These are phyloP conservation scores for Mohoua ochrocephala DNA, from an alignment of 2,113 vertebrate genomes.

Conservation along the genomic window DNA sequence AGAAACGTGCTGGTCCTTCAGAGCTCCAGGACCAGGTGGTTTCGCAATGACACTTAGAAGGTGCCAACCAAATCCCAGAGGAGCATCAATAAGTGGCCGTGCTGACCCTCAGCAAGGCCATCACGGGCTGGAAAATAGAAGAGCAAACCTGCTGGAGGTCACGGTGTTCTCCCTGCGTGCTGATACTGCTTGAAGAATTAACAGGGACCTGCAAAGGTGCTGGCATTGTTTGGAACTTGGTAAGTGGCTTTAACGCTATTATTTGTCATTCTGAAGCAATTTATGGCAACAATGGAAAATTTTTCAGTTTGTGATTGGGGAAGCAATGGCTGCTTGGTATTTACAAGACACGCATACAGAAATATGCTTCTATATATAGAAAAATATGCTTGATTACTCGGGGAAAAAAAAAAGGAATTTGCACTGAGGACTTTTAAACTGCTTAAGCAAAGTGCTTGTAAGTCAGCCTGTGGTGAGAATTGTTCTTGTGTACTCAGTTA, in stretches of 20 bases:
- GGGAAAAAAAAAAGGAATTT: not conserved
- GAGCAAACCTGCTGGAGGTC: constrained; percentile 67
- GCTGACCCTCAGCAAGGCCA: constrained; percentile 73
- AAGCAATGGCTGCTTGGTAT: not conserved
- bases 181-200: not conserved
- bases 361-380: not conserved
- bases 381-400: not conserved
- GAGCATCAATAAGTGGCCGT: constrained; percentile 78
- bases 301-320: not conserved
- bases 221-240: not conserved
- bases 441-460: not conserved
- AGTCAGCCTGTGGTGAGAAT: not conserved
- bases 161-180: fast-evolving
- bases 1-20: constrained; percentile 66
- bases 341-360: not conserved
- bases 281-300: not conserved
- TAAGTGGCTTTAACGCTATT: not conserved
- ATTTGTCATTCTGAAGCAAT: not conserved
- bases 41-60: constrained; percentile 68
- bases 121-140: constrained; percentile 74
- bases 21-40: constrained; percentile 71
- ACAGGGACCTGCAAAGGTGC: not conserved
- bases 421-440: not conserved
- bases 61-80: constrained; percentile 61
- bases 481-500: not conserved